Evolutionary conservation across 2,113 vertebrate genomes (phyloP).

Genomic region (Melozone crissalis): DNA sequence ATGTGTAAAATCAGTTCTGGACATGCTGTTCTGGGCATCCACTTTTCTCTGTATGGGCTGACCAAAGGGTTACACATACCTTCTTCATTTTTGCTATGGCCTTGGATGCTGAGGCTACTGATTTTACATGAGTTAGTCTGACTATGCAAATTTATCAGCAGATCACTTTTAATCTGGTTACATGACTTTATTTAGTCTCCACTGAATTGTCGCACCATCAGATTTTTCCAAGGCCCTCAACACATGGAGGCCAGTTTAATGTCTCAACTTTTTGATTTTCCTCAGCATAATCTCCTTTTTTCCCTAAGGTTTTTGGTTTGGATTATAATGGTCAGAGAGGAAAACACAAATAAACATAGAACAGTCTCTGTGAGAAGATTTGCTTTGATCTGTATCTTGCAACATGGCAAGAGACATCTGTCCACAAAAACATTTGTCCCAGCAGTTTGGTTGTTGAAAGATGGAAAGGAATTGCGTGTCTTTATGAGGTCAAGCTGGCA

Average conservation of each 20-base stretch:
- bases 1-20: not conserved
- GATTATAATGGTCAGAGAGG: not conserved
- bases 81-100: not conserved
- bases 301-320: not conserved
- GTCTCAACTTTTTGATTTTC: not conserved
- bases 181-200: not conserved
- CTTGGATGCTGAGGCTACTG: not conserved
- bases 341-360: not conserved
- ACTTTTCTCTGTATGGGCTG: not conserved
- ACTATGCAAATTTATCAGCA: not conserved
- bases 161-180: not conserved
- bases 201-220: not conserved
- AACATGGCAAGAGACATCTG: not conserved
- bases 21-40: not conserved
- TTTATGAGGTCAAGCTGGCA: not conserved
- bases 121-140: not conserved
- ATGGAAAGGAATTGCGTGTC: fast-evolving
- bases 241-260: not conserved
- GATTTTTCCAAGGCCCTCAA: not conserved
- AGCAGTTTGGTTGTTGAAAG: not conserved
- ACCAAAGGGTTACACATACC: not conserved
- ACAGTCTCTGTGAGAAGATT: not conserved
- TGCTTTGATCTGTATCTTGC: not conserved
- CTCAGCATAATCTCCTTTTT: not conserved
- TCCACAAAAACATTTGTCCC: not conserved